phyloP scores from a whole-genome alignment of 2,797 vertebrate genomes.

The Acanthopagrus latus region DNA sequence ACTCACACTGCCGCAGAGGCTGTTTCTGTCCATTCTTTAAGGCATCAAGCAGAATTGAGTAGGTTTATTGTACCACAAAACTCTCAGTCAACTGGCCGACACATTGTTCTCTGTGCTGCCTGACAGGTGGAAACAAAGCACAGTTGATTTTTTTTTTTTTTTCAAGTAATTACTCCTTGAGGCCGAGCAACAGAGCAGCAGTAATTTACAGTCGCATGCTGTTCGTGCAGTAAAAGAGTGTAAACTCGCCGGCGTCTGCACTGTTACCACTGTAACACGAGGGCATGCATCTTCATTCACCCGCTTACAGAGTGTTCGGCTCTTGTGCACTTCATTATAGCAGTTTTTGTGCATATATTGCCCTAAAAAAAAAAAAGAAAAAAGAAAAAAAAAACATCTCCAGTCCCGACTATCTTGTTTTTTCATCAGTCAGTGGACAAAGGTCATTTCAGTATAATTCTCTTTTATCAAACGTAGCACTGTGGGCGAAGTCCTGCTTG shows the following conservation, averaged over 20 bases:
- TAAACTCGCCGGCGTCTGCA: background rate
- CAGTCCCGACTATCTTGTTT: background rate
- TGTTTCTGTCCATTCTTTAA: constrained; percentile 15
- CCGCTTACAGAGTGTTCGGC: background rate
- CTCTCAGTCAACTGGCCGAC: constrained; percentile 59
- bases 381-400: constrained; percentile 13
- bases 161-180: constrained; percentile 66
- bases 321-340: background rate
- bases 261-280: background rate
- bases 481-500: constrained; percentile 54
- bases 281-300: background rate
- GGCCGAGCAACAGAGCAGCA: constrained; percentile 54
- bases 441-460: constrained; percentile 41
- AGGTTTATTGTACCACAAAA: constrained; percentile 48
- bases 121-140: constrained; percentile 72
- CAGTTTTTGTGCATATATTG: background rate
- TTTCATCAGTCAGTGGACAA: constrained; percentile 33
- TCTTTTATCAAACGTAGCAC: constrained; percentile 52
- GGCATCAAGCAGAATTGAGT: constrained; percentile 30
- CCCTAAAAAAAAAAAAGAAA: constrained; percentile 25
- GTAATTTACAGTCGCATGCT: constrained; percentile 64
- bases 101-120: constrained; percentile 54
- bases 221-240: constrained; percentile 39
- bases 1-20: background rate
- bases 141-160: constrained; percentile 57